Evolutionary conservation across 2,113 vertebrate genomes (phyloP).

Genomic region (Poecilia latipinna): DNA sequence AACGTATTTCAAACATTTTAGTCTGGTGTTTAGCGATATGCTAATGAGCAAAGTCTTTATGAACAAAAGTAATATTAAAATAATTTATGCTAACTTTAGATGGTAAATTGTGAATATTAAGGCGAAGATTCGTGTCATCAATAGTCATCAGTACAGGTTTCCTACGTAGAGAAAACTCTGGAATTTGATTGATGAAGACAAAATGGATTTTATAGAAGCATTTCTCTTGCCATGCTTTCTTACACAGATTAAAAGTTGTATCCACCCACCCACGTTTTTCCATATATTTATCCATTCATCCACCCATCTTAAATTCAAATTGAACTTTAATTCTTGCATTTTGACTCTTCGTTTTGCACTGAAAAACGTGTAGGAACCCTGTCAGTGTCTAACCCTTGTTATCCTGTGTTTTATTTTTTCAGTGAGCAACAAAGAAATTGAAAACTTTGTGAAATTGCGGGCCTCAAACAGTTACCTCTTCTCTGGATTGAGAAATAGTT

Average conservation of each 20-base stretch:
- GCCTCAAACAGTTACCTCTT: constrained; percentile 71
- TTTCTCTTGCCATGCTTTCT: neutral
- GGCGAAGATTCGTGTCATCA: neutral
- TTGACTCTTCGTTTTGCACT: too few species aligned
- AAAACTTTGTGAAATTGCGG: constrained; percentile 73
- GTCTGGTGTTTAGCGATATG: neutral
- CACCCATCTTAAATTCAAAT: too few species aligned
- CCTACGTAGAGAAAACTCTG: too few species aligned
- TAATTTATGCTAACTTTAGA: neutral
- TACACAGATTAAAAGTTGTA: too few species aligned
- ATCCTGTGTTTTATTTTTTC: neutral
- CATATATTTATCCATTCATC: too few species aligned
- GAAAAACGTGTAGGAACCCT: neutral
- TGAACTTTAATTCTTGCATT: too few species aligned
- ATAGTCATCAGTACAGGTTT: neutral
- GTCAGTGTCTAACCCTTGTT: neutral
- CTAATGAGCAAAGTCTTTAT: neutral
- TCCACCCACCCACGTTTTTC: too few species aligned
- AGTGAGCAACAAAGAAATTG: constrained; percentile 68
- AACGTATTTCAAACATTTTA: neutral
- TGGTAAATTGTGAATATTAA: neutral
- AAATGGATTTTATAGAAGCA: neutral
- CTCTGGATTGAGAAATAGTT: constrained; percentile 71
- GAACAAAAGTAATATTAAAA: neutral
- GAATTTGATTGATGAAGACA: neutral